These are phyloP conservation scores for Polydesmus complanatus DNA, from an alignment of 2,888 invertebrate genomes.

Conservation along the genomic window DNA sequence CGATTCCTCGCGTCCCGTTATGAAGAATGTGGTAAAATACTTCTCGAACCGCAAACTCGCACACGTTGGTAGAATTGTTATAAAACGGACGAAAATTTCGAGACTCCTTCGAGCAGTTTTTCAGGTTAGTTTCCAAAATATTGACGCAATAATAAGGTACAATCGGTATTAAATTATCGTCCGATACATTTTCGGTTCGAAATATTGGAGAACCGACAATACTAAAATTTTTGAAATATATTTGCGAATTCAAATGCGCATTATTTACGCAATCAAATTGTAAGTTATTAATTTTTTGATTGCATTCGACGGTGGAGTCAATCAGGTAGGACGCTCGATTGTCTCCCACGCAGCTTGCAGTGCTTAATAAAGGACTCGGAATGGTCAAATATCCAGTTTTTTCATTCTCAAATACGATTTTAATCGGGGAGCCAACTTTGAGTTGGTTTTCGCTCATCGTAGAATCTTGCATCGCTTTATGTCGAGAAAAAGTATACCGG, in stretches of 20 bases:
- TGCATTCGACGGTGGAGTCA: background rate
- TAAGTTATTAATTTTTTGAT: constrained; percentile 1
- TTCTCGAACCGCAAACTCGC: constrained; percentile 1
- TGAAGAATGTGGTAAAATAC: constrained; percentile 2
- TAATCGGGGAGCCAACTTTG: constrained; percentile 13
- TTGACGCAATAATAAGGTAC: constrained; percentile 1
- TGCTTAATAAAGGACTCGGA: background rate
- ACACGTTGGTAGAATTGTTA: background rate
- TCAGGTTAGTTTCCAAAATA: background rate
- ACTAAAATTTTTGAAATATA: constrained; percentile 10
- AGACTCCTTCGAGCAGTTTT: background rate
- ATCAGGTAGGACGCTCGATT: constrained; percentile 6
- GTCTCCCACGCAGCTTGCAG: background rate
- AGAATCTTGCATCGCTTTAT: background rate
- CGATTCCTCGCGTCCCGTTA: constrained; percentile 10
- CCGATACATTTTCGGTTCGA: background rate
- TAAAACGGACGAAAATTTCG: background rate
- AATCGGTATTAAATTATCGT: constrained; percentile 3
- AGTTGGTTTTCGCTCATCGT: background rate
- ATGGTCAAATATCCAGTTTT: background rate
- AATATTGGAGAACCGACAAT: constrained; percentile 1
- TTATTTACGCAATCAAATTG: constrained; percentile 7
- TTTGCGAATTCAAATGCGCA: background rate
- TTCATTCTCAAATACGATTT: background rate
- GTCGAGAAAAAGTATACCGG: background rate